phyloP scores from a whole-genome alignment of 2,113 vertebrate species.

The Platichthys stellatus region DNA sequence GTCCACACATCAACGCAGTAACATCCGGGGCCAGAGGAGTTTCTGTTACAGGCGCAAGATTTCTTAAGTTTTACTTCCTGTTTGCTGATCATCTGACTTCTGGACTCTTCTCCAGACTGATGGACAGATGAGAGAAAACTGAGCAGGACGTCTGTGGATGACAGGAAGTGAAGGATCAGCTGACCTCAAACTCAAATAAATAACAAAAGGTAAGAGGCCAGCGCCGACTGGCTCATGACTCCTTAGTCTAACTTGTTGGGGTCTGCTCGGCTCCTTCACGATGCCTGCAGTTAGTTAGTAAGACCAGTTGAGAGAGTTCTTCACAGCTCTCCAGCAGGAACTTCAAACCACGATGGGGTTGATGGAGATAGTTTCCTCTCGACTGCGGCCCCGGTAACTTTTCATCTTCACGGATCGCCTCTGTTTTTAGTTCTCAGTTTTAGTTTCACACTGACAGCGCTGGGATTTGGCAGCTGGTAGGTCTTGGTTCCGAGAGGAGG shows the following conservation, averaged over 20 bases:
- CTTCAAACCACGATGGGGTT: neutral
- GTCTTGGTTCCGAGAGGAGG: conserved; percentile 49
- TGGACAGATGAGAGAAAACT: neutral
- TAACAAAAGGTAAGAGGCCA: neutral
- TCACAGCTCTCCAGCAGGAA: neutral
- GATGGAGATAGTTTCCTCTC: no score
- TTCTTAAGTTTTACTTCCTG: neutral
- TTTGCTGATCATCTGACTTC: neutral
- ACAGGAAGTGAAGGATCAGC: neutral
- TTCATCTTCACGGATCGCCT: neutral
- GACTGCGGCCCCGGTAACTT: neutral
- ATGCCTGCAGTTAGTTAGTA: no score
- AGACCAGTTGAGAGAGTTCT: no score
- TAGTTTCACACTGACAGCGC: conserved; percentile 73
- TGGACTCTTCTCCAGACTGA: neutral
- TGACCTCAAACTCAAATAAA: neutral
- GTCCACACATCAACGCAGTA: no score
- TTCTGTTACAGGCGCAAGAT: no score
- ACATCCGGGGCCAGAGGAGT: no score
- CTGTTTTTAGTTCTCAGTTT: conserved; percentile 24
- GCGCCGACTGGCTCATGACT: neutral
- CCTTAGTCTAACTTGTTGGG: no score
- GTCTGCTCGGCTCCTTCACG: no score
- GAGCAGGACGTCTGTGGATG: neutral
- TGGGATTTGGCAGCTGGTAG: conserved; percentile 35